Conservation (phyloP, 1,140 invertebrate species). For the Nephila pilipes region DNA sequence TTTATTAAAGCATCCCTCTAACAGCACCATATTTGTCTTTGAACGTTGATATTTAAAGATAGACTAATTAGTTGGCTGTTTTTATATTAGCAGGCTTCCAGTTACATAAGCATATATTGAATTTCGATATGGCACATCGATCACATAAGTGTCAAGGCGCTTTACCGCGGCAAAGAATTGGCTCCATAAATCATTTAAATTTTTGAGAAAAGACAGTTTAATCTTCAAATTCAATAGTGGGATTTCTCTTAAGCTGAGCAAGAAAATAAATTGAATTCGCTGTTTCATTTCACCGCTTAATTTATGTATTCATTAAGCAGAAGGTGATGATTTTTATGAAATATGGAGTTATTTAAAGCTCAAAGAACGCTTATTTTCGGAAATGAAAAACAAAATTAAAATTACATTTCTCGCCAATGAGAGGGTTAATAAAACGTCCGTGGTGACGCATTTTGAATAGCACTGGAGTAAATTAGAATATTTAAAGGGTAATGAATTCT, state of each 20-base stretch:
- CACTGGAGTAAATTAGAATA: not conserved
- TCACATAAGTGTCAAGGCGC: constrained; percentile 23
- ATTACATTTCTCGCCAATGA: constrained; percentile 27
- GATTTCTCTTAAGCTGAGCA: constrained; percentile 14
- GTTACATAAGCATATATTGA: constrained; percentile 22
- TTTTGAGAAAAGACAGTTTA: constrained; percentile 62
- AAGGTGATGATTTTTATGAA: constrained; percentile 60
- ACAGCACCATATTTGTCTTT: not conserved
- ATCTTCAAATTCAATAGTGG: constrained; percentile 62
- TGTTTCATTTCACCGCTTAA: constrained; percentile 55
- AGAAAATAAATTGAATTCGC: constrained; percentile 55
- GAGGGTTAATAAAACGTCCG: constrained; percentile 50
- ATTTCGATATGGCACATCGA: constrained; percentile 33
- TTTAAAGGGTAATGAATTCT: constrained; percentile 28
- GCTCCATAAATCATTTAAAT: constrained; percentile 56
- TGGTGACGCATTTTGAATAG: not conserved
- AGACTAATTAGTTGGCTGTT: not conserved
- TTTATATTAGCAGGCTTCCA: not conserved
- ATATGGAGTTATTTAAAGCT: constrained; percentile 53
- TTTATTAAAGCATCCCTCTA: not conserved
- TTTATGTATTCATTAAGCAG: constrained; percentile 51
- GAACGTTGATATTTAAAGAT: constrained; percentile 13
- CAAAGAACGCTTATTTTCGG: constrained; percentile 38
- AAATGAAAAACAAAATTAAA: constrained; percentile 45
- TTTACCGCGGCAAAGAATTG: constrained; percentile 31